A percentile compares a stretch with the other conserved stretches of the same genome.
These are phyloP conservation scores for Xenopus laevis DNA, from an alignment of 2,113 vertebrate species.

Conservation along the genomic window DNA sequence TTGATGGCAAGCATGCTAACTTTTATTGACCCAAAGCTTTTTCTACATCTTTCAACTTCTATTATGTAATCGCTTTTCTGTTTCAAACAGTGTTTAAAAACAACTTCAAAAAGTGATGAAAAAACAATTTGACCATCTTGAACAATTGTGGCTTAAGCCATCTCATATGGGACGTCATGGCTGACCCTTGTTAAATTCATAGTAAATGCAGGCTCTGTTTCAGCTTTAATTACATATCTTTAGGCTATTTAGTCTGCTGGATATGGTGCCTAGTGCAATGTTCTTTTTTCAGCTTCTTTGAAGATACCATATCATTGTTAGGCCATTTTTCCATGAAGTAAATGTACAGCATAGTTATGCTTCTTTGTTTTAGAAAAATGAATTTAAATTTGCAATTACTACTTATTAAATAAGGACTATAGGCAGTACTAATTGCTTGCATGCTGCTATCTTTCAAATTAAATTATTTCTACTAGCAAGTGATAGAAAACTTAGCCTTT, in stretches of 20 bases:
- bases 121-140: slow-evolving; percentile 49
- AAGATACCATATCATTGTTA: slow-evolving; percentile 42
- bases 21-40: slow-evolving; percentile 28
- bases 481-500: slow-evolving; percentile 3
- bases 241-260: slow-evolving; percentile 47
- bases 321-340: slow-evolving; percentile 29
- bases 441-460: slow-evolving; percentile 40
- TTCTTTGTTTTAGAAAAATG: slow-evolving; percentile 51
- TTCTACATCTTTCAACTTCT: slow-evolving; percentile 22
- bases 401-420: slow-evolving; percentile 45
- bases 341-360: slow-evolving; percentile 40
- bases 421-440: slow-evolving; percentile 40
- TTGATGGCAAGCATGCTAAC: slow-evolving; percentile 10
- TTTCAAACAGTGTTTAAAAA: slow-evolving; percentile 42
- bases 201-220: slow-evolving; percentile 42
- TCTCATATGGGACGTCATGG: slow-evolving; percentile 45
- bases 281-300: slow-evolving; percentile 41
- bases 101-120: slow-evolving; percentile 45
- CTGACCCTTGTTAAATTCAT: slow-evolving; percentile 39
- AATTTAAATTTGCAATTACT: slow-evolving; percentile 41
- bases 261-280: slow-evolving; percentile 35
- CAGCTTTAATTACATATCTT: slow-evolving; percentile 47
- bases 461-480: slow-evolving; percentile 39
- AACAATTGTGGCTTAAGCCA: slow-evolving; percentile 50
- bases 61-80: slow-evolving; percentile 37